Evolutionary conservation across 2,113 vertebrate species (phyloP).

Genomic region (Ornithorhynchus anatinus): DNA sequence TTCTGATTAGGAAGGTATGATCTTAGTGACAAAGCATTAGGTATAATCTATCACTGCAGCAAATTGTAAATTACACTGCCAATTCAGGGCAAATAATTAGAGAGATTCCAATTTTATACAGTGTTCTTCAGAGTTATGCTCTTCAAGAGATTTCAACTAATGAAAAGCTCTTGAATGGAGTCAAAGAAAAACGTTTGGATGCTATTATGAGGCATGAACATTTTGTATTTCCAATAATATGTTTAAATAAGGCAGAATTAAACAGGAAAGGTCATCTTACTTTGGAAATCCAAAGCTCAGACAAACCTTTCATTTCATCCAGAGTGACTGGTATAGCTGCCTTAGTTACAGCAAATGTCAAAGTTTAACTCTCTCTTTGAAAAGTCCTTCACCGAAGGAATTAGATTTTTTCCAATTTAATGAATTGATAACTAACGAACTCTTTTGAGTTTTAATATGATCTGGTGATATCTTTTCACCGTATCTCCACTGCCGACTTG

Average conservation of each 20-base stretch:
- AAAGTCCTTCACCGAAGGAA: not conserved
- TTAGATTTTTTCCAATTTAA: fast-evolving
- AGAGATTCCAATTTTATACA: not conserved
- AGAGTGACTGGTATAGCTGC: not conserved
- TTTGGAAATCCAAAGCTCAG: not conserved
- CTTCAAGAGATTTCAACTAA: not conserved
- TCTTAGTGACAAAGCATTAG: slow-evolving; percentile 10
- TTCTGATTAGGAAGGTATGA: not conserved
- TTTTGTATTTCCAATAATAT: fast-evolving
- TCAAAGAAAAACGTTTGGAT: not conserved
- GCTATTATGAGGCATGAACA: not conserved
- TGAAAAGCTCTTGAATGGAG: not conserved
- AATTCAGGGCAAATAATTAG: not conserved
- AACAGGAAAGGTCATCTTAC: not conserved
- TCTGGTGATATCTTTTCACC: too few species aligned
- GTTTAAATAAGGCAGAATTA: not conserved
- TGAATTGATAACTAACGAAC: too few species aligned
- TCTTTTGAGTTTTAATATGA: too few species aligned
- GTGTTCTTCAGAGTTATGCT: not conserved
- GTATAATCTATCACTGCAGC: not conserved
- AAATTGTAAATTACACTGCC: not conserved
- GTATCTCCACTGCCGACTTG: too few species aligned
- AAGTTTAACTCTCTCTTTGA: not conserved
- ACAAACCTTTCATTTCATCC: not conserved
- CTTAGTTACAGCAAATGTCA: slow-evolving; percentile 10